Evolutionary conservation across 2,888 invertebrate species (phyloP), one percentile per base, ranked within the genome.

Genomic region (Lampropteryx suffumata): DNA sequence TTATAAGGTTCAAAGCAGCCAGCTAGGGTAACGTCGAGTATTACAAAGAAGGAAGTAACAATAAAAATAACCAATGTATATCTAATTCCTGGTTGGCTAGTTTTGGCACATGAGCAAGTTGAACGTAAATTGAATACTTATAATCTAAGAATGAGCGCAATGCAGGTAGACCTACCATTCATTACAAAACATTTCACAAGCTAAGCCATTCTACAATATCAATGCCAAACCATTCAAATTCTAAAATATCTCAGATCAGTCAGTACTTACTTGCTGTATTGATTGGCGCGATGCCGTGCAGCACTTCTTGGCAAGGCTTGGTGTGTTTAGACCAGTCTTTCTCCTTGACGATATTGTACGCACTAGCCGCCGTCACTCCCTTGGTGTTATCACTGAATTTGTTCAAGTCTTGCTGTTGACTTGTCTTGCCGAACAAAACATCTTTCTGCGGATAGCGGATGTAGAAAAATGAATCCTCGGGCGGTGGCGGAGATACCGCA

Each of bases 381-480:
- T 74, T 79, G 14, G 70, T 64, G 42, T 68, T 69, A 7, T 82
- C 83, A 7, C 54, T 59, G 40, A 74, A 53, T 35, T 73, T 75
- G 2, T 79, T 64, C 10, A 72, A 43, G 8, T 78, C 78, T 27
- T 74, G 68, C 37, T 73, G 71, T 5, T 69, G 36, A 42, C 71
- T 79, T n/a, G 73, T 52, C 49, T 82, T 80, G 10, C 82, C 81
- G 48, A 87, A 83, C 34, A 89, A 51, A n/a, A 64, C 72, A 26
- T 88, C 82, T 5, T 84, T 70, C 65, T 81, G 90, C 9, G 92
- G 93, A 73, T 94, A 94, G 41, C 93, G 92, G 62, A 94, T 92
- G 73, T 92, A 92, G 76, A 94, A 93, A 75, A 95, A 95, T 42
- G 92, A 93, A 69, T 95, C 95, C 77, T 95, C 95, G 32, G 94